Conservation (phyloP, 2,113 vertebrate genomes). For the Cavia porcellus region DNA sequence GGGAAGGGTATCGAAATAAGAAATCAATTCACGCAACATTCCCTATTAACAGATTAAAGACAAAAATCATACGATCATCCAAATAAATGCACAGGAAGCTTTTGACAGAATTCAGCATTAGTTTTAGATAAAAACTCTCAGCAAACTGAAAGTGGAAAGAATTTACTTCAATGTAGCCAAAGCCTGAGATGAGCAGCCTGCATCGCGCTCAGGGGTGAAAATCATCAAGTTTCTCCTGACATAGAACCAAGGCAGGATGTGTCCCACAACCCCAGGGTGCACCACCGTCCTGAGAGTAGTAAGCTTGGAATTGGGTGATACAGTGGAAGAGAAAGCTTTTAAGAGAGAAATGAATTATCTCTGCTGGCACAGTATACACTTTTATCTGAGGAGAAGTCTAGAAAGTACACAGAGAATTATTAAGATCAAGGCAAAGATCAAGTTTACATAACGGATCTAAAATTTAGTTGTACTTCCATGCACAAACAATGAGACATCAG, state of each 20-base stretch:
- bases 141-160: not conserved
- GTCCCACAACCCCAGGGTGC: fast-evolving
- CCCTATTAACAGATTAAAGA: not conserved
- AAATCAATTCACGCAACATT: not conserved
- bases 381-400: not conserved
- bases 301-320: not conserved
- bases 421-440: not conserved
- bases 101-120: not conserved
- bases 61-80: not conserved
- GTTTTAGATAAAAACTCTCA: not conserved
- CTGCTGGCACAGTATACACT: not conserved
- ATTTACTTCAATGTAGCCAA: too few species aligned
- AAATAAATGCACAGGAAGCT: not conserved
- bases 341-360: not conserved
- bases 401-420: not conserved
- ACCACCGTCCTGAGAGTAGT: too few species aligned
- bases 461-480: not conserved
- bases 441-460: not conserved
- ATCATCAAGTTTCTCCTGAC: not conserved
- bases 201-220: not conserved
- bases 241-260: not conserved
- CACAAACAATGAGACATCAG: not conserved
- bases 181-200: not conserved
- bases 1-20: not conserved
- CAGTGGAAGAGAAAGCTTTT: not conserved